Percentiles rank a stretch among this genome's conserved stretches.
These are phyloP conservation scores for Rhinopomastus cyanomelas DNA, from an alignment of 2,113 vertebrate species.

Conservation along the genomic window DNA sequence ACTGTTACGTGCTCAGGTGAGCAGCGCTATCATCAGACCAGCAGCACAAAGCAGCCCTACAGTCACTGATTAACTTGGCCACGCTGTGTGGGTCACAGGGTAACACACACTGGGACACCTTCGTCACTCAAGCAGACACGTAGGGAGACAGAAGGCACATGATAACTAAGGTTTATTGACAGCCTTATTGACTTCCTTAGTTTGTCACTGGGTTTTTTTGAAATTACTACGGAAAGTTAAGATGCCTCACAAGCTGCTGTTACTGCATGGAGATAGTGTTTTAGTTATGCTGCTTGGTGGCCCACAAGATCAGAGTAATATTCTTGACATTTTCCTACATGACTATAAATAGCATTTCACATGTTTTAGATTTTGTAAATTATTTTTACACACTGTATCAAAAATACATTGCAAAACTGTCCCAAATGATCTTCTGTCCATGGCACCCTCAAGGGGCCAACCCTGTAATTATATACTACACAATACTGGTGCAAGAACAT, in stretches of 20 bases:
- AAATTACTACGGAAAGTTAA: neutral
- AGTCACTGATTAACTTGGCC: constrained; percentile 45
- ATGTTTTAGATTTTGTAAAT: neutral
- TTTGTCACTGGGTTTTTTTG: neutral
- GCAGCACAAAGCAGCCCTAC: neutral
- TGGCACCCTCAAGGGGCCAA: neutral
- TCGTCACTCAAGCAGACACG: fast-evolving
- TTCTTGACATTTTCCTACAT: neutral
- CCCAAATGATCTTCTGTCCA: neutral
- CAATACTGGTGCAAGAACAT: neutral
- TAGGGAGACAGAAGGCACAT: neutral
- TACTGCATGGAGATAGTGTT: neutral
- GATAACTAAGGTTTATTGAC: neutral
- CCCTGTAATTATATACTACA: neutral
- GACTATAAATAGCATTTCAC: neutral
- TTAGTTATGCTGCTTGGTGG: neutral
- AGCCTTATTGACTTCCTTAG: neutral
- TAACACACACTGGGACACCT: fast-evolving
- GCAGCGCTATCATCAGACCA: neutral
- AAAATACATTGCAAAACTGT: neutral
- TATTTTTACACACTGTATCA: neutral
- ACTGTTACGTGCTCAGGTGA: neutral
- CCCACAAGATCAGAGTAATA: neutral
- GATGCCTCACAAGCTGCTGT: neutral
- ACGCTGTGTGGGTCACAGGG: fast-evolving